phyloP scores from a whole-genome alignment of 2,113 vertebrate species.

The Turdus rufiventris region DNA sequence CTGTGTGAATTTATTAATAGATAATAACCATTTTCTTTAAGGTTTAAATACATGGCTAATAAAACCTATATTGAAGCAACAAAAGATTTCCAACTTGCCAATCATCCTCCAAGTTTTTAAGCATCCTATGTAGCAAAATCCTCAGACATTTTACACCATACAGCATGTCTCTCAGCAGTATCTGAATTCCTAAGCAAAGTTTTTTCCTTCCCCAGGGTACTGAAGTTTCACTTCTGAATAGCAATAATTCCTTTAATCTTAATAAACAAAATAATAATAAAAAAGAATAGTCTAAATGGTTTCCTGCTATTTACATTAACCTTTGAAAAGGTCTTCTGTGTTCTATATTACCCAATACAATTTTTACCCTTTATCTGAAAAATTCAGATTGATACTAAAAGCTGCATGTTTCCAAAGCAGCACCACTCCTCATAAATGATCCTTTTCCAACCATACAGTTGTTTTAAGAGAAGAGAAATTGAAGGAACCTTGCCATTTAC shows the following conservation, averaged over 20 bases:
- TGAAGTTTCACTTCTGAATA: neutral
- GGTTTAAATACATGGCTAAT: neutral
- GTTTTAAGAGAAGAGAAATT: neutral
- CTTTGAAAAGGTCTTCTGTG: constrained; percentile 2
- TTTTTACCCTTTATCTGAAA: neutral
- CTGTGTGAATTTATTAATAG: neutral
- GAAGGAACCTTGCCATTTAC: neutral
- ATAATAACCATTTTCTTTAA: neutral
- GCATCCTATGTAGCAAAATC: neutral
- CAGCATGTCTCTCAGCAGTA: neutral
- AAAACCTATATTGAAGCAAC: neutral
- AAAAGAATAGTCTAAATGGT: neutral
- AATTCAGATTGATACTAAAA: constrained; percentile 31
- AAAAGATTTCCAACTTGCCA: neutral
- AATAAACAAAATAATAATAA: neutral
- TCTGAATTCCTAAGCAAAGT: neutral
- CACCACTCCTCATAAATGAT: neutral
- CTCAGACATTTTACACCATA: neutral
- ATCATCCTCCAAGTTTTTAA: neutral
- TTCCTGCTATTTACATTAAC: constrained; percentile 4
- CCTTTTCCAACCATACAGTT: neutral
- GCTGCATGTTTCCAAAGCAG: neutral
- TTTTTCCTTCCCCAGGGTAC: neutral
- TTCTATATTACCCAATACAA: neutral
- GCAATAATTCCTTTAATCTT: constrained; percentile 9